Evolutionary conservation across 2,797 vertebrate species (phyloP).

Genomic region (Catharus ustulatus): DNA sequence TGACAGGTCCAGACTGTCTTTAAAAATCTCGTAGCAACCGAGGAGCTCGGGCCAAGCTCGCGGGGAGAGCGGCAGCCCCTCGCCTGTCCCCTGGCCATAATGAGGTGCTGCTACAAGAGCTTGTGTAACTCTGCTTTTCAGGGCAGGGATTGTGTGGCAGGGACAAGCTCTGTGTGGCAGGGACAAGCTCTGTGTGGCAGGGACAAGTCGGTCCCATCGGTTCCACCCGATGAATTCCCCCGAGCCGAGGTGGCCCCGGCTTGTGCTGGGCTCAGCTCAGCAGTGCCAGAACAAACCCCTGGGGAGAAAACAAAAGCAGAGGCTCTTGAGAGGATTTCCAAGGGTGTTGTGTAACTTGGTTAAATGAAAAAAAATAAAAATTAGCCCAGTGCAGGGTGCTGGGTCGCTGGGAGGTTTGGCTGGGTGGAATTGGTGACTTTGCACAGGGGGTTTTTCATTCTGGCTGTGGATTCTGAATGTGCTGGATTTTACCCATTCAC

Average conservation of each 20-base stretch:
- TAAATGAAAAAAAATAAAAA: too few species aligned
- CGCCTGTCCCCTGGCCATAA: neutral
- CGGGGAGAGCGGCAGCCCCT: conserved; percentile 21
- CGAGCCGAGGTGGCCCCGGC: neutral
- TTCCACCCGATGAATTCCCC: conserved; percentile 23
- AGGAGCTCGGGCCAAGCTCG: neutral
- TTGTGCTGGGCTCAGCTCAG: neutral
- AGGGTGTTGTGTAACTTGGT: conserved; percentile 1
- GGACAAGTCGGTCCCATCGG: neutral
- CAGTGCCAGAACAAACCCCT: neutral
- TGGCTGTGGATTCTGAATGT: neutral
- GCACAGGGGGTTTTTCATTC: neutral
- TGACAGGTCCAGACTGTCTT: neutral
- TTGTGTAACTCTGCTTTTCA: conserved; percentile 43
- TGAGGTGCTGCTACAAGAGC: conserved; percentile 34
- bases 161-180: neutral
- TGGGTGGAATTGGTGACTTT: neutral
- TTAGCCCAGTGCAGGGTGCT: neutral
- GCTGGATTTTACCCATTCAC: neutral
- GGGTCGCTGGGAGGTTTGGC: neutral
- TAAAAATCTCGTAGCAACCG: conserved; percentile 39
- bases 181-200: neutral
- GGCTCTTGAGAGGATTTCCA: neutral
- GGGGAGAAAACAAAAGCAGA: neutral
- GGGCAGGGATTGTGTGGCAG: neutral